Conservation (phyloP, 2,888 invertebrate species). For the Cheilosia grossa region DNA sequence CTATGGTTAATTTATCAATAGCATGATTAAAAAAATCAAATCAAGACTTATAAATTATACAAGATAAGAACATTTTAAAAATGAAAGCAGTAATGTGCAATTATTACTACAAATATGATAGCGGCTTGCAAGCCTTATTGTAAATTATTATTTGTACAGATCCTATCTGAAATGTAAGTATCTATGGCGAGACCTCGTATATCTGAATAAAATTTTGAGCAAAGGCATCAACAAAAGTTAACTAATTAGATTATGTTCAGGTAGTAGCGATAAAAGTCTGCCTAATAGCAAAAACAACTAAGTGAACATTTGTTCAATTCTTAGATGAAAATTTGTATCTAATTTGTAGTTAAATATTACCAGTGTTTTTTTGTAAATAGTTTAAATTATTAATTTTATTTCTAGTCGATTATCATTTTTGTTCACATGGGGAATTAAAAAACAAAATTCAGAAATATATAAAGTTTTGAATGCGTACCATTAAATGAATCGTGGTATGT, state of each 20-base stretch:
- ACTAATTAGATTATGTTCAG: too few species aligned
- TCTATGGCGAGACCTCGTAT: conserved; percentile 6
- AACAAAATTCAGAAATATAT: not conserved
- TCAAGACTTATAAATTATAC: conserved; percentile 44
- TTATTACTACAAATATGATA: conserved; percentile 2
- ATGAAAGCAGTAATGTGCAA: conserved; percentile 1
- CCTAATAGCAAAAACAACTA: too few species aligned
- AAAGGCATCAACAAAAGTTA: not conserved
- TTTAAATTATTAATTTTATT: not conserved
- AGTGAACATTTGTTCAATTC: not conserved
- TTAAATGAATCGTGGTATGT: too few species aligned
- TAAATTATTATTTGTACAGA: conserved; percentile 14
- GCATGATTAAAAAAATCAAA: conserved; percentile 54
- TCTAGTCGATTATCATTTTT: conserved; percentile 15
- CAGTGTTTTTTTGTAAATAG: conserved; percentile 3
- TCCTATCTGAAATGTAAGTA: conserved; percentile 1
- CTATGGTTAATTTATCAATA: conserved; percentile 35
- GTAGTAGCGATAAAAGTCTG: too few species aligned
- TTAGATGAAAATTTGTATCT: not conserved
- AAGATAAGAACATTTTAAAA: not conserved
- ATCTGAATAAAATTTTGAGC: not conserved
- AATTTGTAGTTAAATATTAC: not conserved
- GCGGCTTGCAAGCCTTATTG: not conserved
- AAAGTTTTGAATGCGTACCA: too few species aligned
- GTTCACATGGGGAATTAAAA: not conserved